These are phyloP conservation scores for Alloscopus bannaensis DNA, from an alignment of 2,888 invertebrate genomes.

Conservation along the genomic window DNA sequence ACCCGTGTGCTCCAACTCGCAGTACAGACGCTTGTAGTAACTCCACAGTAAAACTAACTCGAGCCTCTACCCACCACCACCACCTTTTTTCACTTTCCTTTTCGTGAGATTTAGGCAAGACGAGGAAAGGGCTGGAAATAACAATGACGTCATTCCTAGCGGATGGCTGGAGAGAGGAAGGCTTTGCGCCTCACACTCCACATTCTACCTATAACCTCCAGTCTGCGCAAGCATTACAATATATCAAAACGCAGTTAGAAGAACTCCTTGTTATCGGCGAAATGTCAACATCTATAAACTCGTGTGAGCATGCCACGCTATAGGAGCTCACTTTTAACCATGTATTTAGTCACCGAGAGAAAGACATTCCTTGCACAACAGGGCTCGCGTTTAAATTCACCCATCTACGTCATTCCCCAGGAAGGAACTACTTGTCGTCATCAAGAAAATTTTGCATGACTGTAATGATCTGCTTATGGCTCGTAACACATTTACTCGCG, in stretches of 20 bases:
- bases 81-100: slow-evolving; percentile 7
- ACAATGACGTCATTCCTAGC: slow-evolving; percentile 63
- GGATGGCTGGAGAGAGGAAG: not conserved
- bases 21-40: no score
- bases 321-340: not conserved
- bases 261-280: slow-evolving; percentile 7
- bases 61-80: slow-evolving; percentile 21
- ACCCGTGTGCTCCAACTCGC: no score
- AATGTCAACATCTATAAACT: slow-evolving; percentile 28
- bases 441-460: slow-evolving; percentile 16
- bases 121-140: slow-evolving; percentile 36
- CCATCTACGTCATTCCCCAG: slow-evolving; percentile 23
- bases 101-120: not conserved
- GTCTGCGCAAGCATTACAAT: not conserved
- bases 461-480: slow-evolving; percentile 19
- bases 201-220: not conserved
- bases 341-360: no score
- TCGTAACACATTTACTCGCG: no score
- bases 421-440: slow-evolving; percentile 17
- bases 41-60: no score
- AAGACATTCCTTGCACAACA: not conserved
- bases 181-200: no score
- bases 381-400: slow-evolving; percentile 18
- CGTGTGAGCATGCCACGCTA: not conserved
- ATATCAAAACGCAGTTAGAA: slow-evolving; percentile 10